Percentiles rank a stretch among this genome's conserved stretches.
Conservation (phyloP, 2,113 vertebrate species). For the Sminthopsis crassicaudata region DNA sequence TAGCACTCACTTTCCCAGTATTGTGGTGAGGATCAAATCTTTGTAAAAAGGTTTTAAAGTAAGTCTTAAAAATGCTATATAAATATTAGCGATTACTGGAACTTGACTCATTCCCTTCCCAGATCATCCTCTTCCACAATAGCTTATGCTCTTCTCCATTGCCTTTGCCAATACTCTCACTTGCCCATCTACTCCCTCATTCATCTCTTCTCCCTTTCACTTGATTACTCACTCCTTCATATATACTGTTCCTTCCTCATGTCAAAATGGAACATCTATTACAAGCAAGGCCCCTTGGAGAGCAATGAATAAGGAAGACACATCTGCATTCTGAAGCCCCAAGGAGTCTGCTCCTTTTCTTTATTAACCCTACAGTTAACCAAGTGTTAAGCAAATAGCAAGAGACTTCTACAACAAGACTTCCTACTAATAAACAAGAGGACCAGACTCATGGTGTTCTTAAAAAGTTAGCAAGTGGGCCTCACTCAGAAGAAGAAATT, state of each 20-base stretch:
- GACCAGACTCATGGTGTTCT: not conserved
- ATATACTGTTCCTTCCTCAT: not conserved
- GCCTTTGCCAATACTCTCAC: not conserved
- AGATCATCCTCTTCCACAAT: not conserved
- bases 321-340: rapidly evolving
- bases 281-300: not conserved
- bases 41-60: not conserved
- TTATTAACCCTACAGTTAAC: not conserved
- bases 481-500: not conserved
- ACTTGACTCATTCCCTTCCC: not conserved
- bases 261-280: not conserved
- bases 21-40: not conserved
- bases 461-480: not conserved
- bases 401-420: not conserved
- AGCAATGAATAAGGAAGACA: not conserved
- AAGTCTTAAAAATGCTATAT: not conserved
- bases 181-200: not conserved
- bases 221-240: not conserved
- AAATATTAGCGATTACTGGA: not conserved
- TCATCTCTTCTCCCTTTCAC: not conserved
- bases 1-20: not conserved
- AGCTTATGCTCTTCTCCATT: not conserved
- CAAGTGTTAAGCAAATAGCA: not conserved
- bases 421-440: not conserved
- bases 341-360: not conserved